A percentile compares a stretch with the other conserved stretches of the same genome.
Conservation (phyloP, 1,140 invertebrate genomes). For the Diorhabda sublineata region DNA sequence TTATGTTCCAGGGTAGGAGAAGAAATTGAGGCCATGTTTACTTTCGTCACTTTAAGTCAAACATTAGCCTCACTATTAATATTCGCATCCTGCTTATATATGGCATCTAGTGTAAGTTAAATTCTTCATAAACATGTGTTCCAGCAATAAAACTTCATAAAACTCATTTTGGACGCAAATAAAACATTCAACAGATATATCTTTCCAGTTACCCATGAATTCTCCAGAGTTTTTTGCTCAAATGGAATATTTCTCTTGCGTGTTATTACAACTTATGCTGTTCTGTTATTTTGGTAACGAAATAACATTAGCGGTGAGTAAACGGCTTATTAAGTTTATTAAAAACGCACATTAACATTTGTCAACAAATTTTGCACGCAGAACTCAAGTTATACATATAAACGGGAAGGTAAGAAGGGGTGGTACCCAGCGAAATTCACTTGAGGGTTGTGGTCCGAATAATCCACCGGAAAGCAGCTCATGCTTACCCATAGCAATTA, state of each 20-base stretch:
- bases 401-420: background rate
- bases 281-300: constrained; percentile 41
- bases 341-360: no score
- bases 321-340: no score
- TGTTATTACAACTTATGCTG: constrained; percentile 33
- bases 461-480: no score
- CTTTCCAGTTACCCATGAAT: constrained; percentile 21
- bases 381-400: background rate
- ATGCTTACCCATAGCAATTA: no score
- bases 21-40: constrained; percentile 36
- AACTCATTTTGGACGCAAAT: no score
- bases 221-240: constrained; percentile 31
- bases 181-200: no score
- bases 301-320: constrained; percentile 36
- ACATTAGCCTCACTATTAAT: constrained; percentile 35
- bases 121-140: no score
- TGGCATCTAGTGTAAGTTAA: constrained; percentile 30
- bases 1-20: constrained; percentile 31
- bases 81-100: constrained; percentile 39
- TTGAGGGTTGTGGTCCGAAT: no score
- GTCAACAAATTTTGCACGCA: no score
- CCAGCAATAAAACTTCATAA: no score
- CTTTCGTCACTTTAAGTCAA: constrained; percentile 36
- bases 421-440: background rate
- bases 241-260: constrained; percentile 32